Conservation (phyloP, 37 sponge, comb jelly and placozoan species). For the Amphimedon queenslandica region DNA sequence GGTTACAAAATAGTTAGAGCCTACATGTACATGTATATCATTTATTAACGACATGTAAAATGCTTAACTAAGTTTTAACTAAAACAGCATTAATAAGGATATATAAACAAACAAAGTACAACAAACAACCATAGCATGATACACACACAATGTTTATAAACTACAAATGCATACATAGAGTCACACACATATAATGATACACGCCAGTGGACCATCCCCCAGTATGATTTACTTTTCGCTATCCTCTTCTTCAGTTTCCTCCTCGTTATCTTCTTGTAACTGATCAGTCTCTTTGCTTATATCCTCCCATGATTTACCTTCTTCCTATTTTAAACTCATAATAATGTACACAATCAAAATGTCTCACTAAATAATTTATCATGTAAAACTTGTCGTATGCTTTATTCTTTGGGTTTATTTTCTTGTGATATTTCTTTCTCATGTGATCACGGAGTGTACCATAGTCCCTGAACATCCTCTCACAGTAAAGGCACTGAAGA, state of each 20-base stretch:
- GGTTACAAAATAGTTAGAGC: not conserved
- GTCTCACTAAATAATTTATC: constrained; percentile 69
- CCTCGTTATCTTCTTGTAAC: constrained; percentile 7
- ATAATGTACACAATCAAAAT: not conserved
- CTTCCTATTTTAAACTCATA: constrained; percentile 20
- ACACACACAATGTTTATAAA: no score
- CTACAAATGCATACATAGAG: no score
- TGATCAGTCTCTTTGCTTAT: constrained; percentile 45
- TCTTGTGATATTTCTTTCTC: constrained; percentile 93
- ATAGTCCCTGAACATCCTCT: constrained; percentile 67
- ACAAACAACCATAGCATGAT: no score
- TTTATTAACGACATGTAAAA: no score
- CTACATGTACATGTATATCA: no score
- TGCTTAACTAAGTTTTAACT: no score
- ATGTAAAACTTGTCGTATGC: constrained; percentile 86
- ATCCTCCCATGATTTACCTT: constrained; percentile 64
- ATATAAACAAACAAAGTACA: no score
- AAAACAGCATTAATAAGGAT: no score
- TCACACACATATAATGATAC: no score
- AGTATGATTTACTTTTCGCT: no score
- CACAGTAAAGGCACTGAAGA: constrained; percentile 86
- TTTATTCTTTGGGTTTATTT: constrained; percentile 72
- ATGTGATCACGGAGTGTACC: constrained; percentile 89
- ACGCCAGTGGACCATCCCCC: no score
- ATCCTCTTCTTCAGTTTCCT: not conserved